A percentile compares a stretch with the other conserved stretches of the same genome.
Evolutionary conservation across 2,113 vertebrate genomes (phyloP).

Genomic region (Columbina picui): DNA sequence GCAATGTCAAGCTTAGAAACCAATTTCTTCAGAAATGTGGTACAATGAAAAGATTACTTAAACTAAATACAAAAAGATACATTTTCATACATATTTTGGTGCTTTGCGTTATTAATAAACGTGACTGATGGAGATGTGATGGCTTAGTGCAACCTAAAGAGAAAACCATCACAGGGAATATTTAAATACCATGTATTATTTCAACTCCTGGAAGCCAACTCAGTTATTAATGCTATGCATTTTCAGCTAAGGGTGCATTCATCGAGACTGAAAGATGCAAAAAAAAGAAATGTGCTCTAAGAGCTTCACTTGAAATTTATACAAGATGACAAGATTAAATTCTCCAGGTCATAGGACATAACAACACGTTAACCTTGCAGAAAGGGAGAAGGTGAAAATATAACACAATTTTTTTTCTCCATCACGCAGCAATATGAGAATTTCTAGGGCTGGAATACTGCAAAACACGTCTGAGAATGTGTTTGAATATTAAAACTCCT

Average conservation of each 20-base stretch:
- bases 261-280: neutral
- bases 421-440: neutral
- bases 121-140: neutral
- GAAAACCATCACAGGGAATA: neutral
- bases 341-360: neutral
- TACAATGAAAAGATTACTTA: neutral
- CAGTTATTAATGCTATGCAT: neutral
- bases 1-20: neutral
- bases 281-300: neutral
- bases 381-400: neutral
- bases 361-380: neutral
- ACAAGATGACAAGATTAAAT: neutral
- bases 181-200: neutral
- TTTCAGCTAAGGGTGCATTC: neutral
- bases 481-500: neutral
- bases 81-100: neutral
- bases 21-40: neutral
- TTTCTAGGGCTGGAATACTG: neutral
- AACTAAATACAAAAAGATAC: neutral
- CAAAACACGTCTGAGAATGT: neutral
- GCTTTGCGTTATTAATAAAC: neutral
- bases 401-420: neutral
- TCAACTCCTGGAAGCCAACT: neutral
- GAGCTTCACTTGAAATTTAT: neutral
- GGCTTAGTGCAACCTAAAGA: neutral